These are phyloP conservation scores for Bursaphelenchus okinawaensis DNA, from an alignment of 2,888 invertebrate species.

Conservation along the genomic window DNA sequence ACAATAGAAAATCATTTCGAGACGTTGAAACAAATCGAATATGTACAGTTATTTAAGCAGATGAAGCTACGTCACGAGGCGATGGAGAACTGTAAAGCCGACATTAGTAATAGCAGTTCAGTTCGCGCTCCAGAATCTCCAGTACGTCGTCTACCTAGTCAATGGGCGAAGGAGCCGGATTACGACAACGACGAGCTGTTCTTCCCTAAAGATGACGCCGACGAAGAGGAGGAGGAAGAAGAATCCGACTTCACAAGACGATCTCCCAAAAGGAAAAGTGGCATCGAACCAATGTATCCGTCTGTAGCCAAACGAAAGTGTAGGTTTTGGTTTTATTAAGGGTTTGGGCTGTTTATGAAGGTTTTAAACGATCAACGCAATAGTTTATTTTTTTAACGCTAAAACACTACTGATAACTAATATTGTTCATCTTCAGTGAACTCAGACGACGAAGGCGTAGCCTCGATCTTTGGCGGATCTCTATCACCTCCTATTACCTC, in stretches of 20 bases:
- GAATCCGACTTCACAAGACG: background rate
- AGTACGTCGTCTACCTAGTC: constrained; percentile 11
- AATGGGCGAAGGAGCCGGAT: constrained; percentile 34
- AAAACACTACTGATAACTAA: too few relatives aligned
- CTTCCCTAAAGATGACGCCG: constrained; percentile 52
- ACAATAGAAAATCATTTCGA: constrained; percentile 93
- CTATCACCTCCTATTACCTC: constrained; percentile 25
- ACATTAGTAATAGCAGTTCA: background rate
- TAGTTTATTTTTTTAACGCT: too few relatives aligned
- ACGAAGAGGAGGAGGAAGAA: constrained; percentile 21
- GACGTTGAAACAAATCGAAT: constrained; percentile 80
- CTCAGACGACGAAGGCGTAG: constrained; percentile 32
- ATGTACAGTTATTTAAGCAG: constrained; percentile 85
- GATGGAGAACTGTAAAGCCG: constrained; percentile 35
- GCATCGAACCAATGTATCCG: constrained; percentile 47
- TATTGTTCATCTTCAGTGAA: constrained; percentile 15
- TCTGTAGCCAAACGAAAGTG: constrained; percentile 30
- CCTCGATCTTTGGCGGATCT: constrained; percentile 31
- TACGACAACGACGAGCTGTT: constrained; percentile 50
- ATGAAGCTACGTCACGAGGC: constrained; percentile 29
- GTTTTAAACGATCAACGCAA: too few relatives aligned
- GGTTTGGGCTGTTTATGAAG: background rate
- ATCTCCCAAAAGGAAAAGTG: constrained; percentile 38
- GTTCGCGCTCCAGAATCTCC: background rate
- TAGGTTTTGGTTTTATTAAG: background rate